Evolutionary conservation across 1,140 invertebrate genomes (phyloP).

Genomic region (Xylocopa sonorina): DNA sequence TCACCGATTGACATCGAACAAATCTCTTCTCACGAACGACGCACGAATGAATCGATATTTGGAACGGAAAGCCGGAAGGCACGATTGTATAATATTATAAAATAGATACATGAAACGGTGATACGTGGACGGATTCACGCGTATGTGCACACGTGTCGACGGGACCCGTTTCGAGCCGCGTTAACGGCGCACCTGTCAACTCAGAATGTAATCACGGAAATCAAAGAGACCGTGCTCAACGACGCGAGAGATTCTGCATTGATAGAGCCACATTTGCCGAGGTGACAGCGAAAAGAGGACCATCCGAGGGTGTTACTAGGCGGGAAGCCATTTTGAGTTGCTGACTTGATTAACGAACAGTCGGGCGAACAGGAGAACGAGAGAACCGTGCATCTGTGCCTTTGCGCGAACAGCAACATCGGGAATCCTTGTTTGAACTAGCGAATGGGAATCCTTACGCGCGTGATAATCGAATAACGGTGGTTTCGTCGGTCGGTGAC

Average conservation of each 20-base stretch:
- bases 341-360: constrained; percentile 69
- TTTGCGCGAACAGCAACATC: constrained; percentile 42
- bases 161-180: constrained; percentile 18
- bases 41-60: constrained; percentile 9
- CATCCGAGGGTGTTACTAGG: constrained; percentile 73
- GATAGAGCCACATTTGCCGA: constrained; percentile 59
- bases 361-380: constrained; percentile 14
- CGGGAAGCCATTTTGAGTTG: constrained; percentile 70
- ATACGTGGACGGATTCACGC: constrained; percentile 5
- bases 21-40: not conserved
- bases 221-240: constrained; percentile 66
- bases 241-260: constrained; percentile 55
- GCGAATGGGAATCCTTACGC: constrained; percentile 59
- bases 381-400: constrained; percentile 34
- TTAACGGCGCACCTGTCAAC: constrained; percentile 58
- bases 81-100: constrained; percentile 40
- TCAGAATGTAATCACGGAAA: constrained; percentile 66
- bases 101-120: constrained; percentile 39
- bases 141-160: constrained; percentile 22
- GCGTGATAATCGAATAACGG: constrained; percentile 61
- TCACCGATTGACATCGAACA: not conserved
- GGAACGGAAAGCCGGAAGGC: not conserved
- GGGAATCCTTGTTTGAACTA: constrained; percentile 61
- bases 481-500: constrained; percentile 26
- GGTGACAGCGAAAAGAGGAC: constrained; percentile 62